Conservation (phyloP, 2,797 vertebrate genomes). For the Eidolon dupreanum region DNA sequence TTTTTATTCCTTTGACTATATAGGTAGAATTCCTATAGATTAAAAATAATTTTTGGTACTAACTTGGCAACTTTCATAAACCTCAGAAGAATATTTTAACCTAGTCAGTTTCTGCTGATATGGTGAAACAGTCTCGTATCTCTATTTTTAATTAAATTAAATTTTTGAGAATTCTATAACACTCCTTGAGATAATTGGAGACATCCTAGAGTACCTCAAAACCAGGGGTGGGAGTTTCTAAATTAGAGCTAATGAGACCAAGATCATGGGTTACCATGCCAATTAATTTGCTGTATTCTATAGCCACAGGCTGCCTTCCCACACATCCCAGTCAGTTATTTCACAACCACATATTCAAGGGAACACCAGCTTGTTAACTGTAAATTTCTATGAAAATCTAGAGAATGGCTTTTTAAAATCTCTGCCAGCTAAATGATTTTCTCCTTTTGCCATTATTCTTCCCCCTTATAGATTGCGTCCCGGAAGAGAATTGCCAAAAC, state of each 20-base stretch:
- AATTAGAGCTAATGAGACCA: slow-evolving; percentile 38
- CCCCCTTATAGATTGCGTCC: slow-evolving; percentile 86
- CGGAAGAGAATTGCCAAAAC: slow-evolving; percentile 90
- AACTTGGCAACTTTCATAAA: slow-evolving; percentile 42
- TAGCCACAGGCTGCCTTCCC: slow-evolving; percentile 27
- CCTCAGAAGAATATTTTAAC: neutral
- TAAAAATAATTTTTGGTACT: neutral
- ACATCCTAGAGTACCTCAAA: slow-evolving; percentile 22
- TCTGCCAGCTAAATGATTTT: slow-evolving; percentile 22
- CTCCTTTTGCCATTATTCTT: slow-evolving; percentile 11
- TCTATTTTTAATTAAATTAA: slow-evolving; percentile 41
- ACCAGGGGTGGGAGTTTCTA: neutral
- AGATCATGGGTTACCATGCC: slow-evolving; percentile 9
- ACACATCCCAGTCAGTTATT: neutral
- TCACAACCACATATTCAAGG: neutral
- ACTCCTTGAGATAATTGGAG: slow-evolving; percentile 20
- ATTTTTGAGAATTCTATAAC: slow-evolving; percentile 1
- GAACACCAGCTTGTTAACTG: slow-evolving; percentile 10
- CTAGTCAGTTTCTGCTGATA: slow-evolving; percentile 1
- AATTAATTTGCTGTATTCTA: slow-evolving; percentile 38
- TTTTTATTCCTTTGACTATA: slow-evolving; percentile 30
- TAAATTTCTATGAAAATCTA: slow-evolving; percentile 30
- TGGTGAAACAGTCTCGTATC: neutral
- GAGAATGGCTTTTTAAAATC: neutral
- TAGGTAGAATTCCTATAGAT: slow-evolving; percentile 13